These are phyloP conservation scores for Eulemur coronatus DNA, from an alignment of 2,797 vertebrate species.

Conservation along the genomic window DNA sequence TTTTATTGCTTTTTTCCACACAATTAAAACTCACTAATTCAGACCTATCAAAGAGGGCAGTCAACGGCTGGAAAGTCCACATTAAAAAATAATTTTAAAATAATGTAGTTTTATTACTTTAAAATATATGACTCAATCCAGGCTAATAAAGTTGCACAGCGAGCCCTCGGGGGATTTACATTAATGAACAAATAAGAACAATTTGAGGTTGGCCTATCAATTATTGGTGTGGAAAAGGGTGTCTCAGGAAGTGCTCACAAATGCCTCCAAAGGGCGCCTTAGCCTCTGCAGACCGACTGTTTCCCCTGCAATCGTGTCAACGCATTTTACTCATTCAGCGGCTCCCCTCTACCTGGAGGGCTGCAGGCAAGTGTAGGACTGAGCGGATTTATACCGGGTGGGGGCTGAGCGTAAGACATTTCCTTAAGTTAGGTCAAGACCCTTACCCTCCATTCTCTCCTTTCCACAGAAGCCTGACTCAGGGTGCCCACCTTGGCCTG, in stretches of 20 bases:
- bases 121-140: conserved; percentile 71
- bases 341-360: not conserved
- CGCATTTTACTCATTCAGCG: not conserved
- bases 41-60: conserved; percentile 69
- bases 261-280: not conserved
- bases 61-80: conserved; percentile 72
- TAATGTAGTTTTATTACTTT: conserved; percentile 74
- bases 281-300: not conserved
- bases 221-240: conserved; percentile 42
- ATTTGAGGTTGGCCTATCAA: conserved; percentile 55
- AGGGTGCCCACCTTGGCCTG: not conserved
- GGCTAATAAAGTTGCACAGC: conserved; percentile 57
- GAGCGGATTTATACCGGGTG: not conserved
- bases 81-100: conserved; percentile 78
- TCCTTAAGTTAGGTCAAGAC: not conserved
- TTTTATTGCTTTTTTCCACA: conserved; percentile 76
- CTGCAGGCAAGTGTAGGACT: not conserved
- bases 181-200: conserved; percentile 73
- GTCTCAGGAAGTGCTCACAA: not conserved
- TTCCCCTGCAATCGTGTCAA: not conserved
- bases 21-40: conserved; percentile 77
- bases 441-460: not conserved
- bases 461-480: not conserved
- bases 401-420: not conserved
- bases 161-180: conserved; percentile 32